Conservation (phyloP, 2,888 invertebrate genomes). For the Euclidia mi region DNA sequence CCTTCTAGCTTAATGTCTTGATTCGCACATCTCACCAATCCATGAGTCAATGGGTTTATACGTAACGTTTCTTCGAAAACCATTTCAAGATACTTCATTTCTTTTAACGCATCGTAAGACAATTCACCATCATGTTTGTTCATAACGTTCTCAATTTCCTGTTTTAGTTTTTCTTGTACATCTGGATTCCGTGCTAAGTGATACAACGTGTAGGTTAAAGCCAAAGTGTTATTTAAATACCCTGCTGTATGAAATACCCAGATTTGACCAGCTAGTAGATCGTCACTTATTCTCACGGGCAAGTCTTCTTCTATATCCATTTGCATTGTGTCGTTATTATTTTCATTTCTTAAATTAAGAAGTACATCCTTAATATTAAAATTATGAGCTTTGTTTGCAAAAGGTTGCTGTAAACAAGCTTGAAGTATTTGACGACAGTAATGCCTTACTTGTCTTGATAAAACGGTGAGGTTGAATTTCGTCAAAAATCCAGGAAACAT, state of each 20-base stretch:
- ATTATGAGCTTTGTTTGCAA: conserved; percentile 20
- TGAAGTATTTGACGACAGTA: conserved; percentile 55
- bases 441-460: conserved; percentile 39
- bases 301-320: background rate
- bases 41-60: conserved; percentile 79
- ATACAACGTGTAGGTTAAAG: conserved; percentile 71
- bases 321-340: conserved; percentile 19
- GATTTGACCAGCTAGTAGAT: conserved; percentile 74
- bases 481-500: conserved; percentile 54
- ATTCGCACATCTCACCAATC: conserved; percentile 69
- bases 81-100: conserved; percentile 79
- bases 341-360: conserved; percentile 42
- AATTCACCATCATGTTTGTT: conserved; percentile 65
- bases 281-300: conserved; percentile 59
- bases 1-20: conserved; percentile 71
- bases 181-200: conserved; percentile 74
- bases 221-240: conserved; percentile 78
- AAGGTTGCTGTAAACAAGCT: conserved; percentile 33
- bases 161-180: conserved; percentile 69
- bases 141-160: conserved; percentile 70
- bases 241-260: conserved; percentile 81
- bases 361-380: conserved; percentile 56
- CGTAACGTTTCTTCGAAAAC: conserved; percentile 67
- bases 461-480: conserved; percentile 55
- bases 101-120: conserved; percentile 73